phyloP scores from a whole-genome alignment of 2,888 invertebrate genomes.

The Tolmerus cingulatus region DNA sequence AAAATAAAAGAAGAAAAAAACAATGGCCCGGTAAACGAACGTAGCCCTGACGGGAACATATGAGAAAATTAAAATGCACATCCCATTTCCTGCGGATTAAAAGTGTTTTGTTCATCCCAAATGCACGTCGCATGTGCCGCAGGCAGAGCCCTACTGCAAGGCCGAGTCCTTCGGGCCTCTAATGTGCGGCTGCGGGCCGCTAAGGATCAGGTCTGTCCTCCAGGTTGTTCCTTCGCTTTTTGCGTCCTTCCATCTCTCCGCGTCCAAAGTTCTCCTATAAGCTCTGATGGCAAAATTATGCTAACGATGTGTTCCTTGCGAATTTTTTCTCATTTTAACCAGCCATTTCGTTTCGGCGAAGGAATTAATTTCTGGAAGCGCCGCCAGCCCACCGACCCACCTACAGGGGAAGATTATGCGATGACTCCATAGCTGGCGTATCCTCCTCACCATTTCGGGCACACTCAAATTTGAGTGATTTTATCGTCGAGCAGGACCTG shows the following conservation, averaged over 20 bases:
- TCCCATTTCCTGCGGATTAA: slow-evolving; percentile 26
- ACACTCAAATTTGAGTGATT: slow-evolving; percentile 15
- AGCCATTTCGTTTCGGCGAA: background rate
- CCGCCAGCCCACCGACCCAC: background rate
- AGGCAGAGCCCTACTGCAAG: background rate
- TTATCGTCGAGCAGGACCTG: background rate
- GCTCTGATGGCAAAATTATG: slow-evolving; percentile 34
- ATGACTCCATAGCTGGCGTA: background rate
- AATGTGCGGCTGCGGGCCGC: background rate
- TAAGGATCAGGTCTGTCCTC: background rate
- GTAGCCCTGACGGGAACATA: slow-evolving; percentile 9
- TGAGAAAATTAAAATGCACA: slow-evolving; percentile 35
- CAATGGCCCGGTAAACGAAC: background rate
- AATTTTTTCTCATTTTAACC: slow-evolving; percentile 28
- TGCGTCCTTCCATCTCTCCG: background rate
- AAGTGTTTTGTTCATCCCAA: slow-evolving; percentile 9
- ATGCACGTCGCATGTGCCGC: slow-evolving; percentile 5
- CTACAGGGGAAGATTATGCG: background rate
- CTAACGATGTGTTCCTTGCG: slow-evolving; percentile 35
- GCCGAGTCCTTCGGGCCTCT: background rate
- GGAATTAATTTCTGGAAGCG: slow-evolving; percentile 12
- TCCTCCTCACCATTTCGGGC: background rate
- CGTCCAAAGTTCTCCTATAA: background rate
- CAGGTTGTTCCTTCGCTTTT: background rate
- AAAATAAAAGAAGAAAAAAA: background rate